phyloP scores from a whole-genome alignment of 2,113 vertebrate species.

The Phalacrocorax carbo region DNA sequence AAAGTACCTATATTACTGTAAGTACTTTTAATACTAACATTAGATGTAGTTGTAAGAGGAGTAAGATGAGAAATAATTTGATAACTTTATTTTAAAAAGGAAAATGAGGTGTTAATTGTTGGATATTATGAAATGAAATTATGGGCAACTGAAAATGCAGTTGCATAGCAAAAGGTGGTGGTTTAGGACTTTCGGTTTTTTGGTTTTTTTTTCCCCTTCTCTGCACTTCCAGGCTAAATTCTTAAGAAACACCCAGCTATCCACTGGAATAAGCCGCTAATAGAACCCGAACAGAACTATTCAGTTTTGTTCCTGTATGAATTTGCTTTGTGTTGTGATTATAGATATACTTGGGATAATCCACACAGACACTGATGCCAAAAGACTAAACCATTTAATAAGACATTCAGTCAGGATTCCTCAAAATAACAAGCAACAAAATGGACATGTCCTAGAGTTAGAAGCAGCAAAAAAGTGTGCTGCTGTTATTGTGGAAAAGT shows the following conservation, averaged over 20 bases:
- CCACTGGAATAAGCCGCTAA: background rate
- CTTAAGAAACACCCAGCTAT: background rate
- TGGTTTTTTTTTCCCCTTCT: background rate
- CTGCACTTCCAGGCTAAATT: background rate
- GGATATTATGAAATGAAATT: background rate
- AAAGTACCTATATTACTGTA: conserved; percentile 90
- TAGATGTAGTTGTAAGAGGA: background rate
- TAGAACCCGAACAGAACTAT: background rate
- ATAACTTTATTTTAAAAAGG: background rate
- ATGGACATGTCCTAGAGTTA: background rate
- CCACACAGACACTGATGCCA: background rate
- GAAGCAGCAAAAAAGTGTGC: background rate
- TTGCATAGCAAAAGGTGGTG: background rate
- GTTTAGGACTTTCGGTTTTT: background rate
- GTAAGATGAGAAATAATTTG: background rate
- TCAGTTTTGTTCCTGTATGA: background rate
- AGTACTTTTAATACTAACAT: conserved; percentile 50
- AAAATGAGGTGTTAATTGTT: background rate
- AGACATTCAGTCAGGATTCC: background rate
- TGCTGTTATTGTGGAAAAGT: background rate
- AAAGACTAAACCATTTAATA: background rate
- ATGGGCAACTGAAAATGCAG: background rate
- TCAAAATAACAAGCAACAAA: background rate
- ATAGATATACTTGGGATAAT: background rate
- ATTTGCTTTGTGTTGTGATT: background rate